These are phyloP conservation scores for Paedocypris sp. DNA, from an alignment of 2,113 vertebrate species.

Conservation along the genomic window DNA sequence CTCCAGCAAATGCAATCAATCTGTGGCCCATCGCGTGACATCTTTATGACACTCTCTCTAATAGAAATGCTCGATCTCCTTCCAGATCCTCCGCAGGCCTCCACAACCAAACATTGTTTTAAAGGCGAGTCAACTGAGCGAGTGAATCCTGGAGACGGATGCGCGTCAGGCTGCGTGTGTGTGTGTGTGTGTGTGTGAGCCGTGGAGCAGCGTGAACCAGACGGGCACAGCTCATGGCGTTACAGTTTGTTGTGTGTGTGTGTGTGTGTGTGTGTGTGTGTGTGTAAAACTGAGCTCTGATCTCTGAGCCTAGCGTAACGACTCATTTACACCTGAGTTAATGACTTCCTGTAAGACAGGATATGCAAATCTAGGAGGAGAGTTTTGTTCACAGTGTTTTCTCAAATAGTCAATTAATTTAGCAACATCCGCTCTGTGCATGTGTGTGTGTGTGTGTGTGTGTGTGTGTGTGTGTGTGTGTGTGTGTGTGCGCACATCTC, in stretches of 20 bases:
- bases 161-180: no score
- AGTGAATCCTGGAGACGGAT: neutral
- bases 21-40: neutral
- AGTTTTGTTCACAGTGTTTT: neutral
- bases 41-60: slow-evolving; percentile 4
- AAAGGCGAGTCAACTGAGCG: slow-evolving; percentile 3
- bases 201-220: no score
- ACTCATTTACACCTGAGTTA: neutral
- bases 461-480: no score
- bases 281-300: neutral
- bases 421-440: no score
- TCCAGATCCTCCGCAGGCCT: slow-evolving; percentile 3
- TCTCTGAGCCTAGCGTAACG: neutral
- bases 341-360: neutral
- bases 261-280: no score
- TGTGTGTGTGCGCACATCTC: no score
- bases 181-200: no score
- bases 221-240: no score
- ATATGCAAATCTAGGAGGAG: neutral
- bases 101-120: neutral
- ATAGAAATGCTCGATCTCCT: slow-evolving; percentile 4
- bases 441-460: no score
- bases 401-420: neutral
- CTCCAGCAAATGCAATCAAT: slow-evolving; percentile 6
- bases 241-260: no score